Evolutionary conservation across 1,140 invertebrate genomes (phyloP), one percentile per base, ranked within the genome.

Genomic region (Temnothorax longispinosus): DNA sequence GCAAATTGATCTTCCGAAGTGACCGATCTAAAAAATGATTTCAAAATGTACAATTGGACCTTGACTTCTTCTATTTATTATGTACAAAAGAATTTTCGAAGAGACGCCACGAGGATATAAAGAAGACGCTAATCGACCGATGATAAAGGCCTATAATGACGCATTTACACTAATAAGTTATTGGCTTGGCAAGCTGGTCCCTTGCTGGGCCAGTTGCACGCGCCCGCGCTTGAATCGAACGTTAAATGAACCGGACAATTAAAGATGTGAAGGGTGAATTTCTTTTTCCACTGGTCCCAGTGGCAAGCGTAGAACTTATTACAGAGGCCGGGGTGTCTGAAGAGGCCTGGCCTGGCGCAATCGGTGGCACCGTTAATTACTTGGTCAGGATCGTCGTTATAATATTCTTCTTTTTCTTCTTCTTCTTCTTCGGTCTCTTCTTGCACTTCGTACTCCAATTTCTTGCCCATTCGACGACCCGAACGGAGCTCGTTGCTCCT

Each of bases 281-380:
- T 96, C 86, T 98, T 97, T 87, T 98, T 97, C 94, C 96, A 97
- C 85, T 97, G 96, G 91, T 98, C 98, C 97, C 97, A 98, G 92
- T 97, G 96, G 92, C 98, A 98, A 50, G 97, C 96, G 91, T 98
- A 98, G 95, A 98, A 98, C 92, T 98, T 98, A 91, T 98, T 98
- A 92, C 98, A 98, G 84, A 97, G 96, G 76, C 97, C 97, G 0
- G 98, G 98, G 93, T 98, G 98, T 92, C 97, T 96, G 95, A 98
- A 98, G 0, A 98, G 96, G 91, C 98, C 98, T 7, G 97, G 96
- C 91, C 98, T 96, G 85, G 97, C 96, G 92, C 98, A 98, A 41
- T 97, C 96, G 5, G 96, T 93, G 2, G 95, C 96, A n/a, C 96
- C 96, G 87, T 97, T 95, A 32, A 97, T 93, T 2, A 96, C 96